phyloP scores from a whole-genome alignment of 2,113 vertebrate species.

The Zapus hudsonius region DNA sequence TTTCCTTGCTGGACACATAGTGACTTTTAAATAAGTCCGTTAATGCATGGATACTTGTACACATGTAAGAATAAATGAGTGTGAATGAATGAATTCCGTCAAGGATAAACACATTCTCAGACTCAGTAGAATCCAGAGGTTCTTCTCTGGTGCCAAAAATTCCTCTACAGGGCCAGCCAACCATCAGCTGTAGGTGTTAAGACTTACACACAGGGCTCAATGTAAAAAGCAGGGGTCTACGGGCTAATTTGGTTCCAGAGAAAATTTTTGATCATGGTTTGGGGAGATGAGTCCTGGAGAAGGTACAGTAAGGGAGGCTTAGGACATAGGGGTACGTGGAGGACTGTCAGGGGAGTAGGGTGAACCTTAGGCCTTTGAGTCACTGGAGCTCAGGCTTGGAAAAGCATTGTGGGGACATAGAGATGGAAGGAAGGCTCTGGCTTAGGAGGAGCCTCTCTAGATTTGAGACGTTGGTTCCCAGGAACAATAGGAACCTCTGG shows the following conservation, averaged over 20 bases:
- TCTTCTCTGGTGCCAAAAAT: not conserved
- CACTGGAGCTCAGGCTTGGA: not conserved
- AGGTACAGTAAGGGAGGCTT: not conserved
- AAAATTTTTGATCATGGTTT: not conserved
- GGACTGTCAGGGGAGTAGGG: not conserved
- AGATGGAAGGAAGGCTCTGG: not conserved
- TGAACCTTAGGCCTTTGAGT: not conserved
- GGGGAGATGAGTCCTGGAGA: not conserved
- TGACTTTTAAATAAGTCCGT: not conserved
- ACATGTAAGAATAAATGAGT: not conserved
- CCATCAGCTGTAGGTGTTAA: not conserved
- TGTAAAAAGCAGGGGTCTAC: slow-evolving; percentile 2
- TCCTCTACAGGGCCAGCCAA: not conserved
- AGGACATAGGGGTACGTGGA: not conserved
- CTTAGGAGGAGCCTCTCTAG: not conserved
- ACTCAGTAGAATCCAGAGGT: not conserved
- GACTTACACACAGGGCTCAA: not conserved
- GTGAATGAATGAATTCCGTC: not conserved
- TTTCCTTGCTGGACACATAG: not conserved
- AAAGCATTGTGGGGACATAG: not conserved
- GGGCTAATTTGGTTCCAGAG: not conserved
- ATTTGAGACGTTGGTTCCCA: not conserved
- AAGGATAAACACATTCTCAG: not conserved
- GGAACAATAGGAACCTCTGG: not conserved
- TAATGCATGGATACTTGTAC: not conserved